These are phyloP conservation scores for Lethenteron reissneri DNA, from an alignment of 2,113 vertebrate genomes.

Conservation along the genomic window DNA sequence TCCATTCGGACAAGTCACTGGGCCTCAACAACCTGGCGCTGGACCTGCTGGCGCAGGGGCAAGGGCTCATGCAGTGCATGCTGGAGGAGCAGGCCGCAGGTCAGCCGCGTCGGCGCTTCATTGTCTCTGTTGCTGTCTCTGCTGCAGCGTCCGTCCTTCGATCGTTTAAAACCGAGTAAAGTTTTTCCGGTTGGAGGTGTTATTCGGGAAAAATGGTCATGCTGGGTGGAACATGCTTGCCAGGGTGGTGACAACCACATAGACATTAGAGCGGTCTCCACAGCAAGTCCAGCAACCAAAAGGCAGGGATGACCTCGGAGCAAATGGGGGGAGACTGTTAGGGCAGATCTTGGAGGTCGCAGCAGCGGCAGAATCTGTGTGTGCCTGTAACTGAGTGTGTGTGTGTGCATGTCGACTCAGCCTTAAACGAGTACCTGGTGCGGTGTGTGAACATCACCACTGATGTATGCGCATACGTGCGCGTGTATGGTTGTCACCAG, in stretches of 20 bases:
- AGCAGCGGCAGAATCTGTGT: neutral
- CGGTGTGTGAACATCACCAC: neutral
- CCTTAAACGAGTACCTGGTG: too few relatives aligned
- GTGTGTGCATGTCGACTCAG: neutral
- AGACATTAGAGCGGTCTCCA: too few relatives aligned
- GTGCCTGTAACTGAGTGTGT: neutral
- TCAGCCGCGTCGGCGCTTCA: constrained; percentile 16
- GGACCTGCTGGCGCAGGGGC: constrained; percentile 90
- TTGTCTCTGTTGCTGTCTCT: neutral
- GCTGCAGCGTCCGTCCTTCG: too few relatives aligned
- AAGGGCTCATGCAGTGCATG: constrained; percentile 64
- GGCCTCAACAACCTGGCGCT: constrained; percentile 98
- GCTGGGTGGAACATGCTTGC: too few relatives aligned
- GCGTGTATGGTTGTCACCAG: constrained; percentile 19
- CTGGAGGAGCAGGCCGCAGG: constrained; percentile 98
- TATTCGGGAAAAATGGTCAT: too few relatives aligned
- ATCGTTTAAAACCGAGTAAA: too few relatives aligned
- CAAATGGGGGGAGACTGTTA: too few relatives aligned
- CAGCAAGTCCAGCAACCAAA: too few relatives aligned
- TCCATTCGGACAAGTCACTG: constrained; percentile 64
- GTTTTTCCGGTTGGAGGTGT: too few relatives aligned
- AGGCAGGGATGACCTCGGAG: too few relatives aligned
- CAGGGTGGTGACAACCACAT: too few relatives aligned
- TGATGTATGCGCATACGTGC: neutral
- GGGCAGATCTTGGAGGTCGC: neutral